Base-by-base conservation (phyloP, 2,888 invertebrate genomes). In the Amaurobius ferox region DNA sequence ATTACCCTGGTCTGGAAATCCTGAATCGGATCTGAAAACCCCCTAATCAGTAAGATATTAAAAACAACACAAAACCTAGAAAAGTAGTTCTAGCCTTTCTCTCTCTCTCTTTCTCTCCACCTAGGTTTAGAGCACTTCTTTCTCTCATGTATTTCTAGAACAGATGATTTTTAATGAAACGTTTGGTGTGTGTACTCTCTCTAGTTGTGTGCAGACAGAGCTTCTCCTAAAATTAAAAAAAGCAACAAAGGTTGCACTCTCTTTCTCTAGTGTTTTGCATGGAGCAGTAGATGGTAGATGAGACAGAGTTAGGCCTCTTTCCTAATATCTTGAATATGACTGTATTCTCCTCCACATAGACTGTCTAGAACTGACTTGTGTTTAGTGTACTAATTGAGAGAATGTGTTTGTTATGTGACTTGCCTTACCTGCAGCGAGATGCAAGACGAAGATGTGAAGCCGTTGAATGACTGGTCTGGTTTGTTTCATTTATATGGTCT, bases 31-130 rank as follows among this genome's bases (percentile, higher is more conserved):
- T 6, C 28, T 19, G 19, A 70, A 28, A 66, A 66, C n/a, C 6
- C n/a, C 23, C 66, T 23, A 19, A 55, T 16, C 66, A 66, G 66
- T 66, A 32, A 32, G 32, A 66, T n/a, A 55, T 55, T 32, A 73
- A 35, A 44, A 35, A 32, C 35, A 73, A 61, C 77, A 77, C 72
- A 71, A 72, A 71, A 83, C 72, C 70, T 83, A 68, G 35, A 85
- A 70, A 64, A 32, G 66, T 85, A 85, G 83, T 55, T 55, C 55
- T 85, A 85, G 83, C 48, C 64, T n/a, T n/a, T n/a, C n/a, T n/a
- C n/a, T n/a, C n/a, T n/a, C n/a, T 76, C 35, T 71, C 23, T 68
- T 64, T 66, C 32, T 64, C n/a, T 83, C 76, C 81, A 83, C 70
- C n/a, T 83, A 83, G 81, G 76, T 83, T n/a, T n/a, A 71, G 66